Evolutionary conservation across 2,113 vertebrate genomes (phyloP).

Genomic region (Azemiops feae): DNA sequence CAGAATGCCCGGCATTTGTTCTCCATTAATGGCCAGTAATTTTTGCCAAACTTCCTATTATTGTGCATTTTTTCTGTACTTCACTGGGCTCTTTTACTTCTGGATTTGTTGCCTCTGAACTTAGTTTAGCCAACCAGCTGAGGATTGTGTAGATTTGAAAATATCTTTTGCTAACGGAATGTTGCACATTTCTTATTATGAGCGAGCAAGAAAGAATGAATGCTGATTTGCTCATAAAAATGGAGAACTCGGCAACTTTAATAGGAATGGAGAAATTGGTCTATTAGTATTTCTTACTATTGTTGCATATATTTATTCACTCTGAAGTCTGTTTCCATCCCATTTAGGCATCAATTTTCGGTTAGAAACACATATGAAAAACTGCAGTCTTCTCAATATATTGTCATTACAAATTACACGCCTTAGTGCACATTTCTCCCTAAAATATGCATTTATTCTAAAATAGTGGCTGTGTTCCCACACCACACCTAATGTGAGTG

Average conservation of each 20-base stretch:
- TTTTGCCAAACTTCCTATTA: neutral
- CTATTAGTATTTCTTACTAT: neutral
- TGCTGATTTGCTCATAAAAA: neutral
- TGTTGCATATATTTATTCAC: neutral
- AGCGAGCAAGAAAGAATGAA: neutral
- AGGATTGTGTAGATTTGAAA: neutral
- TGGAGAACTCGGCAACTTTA: neutral
- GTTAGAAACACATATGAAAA: neutral
- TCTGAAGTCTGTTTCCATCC: neutral
- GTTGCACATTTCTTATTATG: fast-evolving
- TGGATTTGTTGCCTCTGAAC: neutral
- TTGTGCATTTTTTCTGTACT: neutral
- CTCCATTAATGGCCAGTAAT: neutral
- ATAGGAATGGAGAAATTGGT: neutral
- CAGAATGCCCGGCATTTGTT: neutral
- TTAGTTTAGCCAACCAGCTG: too few species aligned
- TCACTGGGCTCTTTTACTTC: neutral
- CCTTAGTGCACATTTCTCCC: neutral
- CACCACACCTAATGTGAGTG: neutral
- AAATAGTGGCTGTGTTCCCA: neutral
- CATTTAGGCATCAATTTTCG: neutral
- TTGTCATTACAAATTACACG: neutral
- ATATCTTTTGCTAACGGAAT: neutral
- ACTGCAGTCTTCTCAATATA: neutral
- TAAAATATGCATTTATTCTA: neutral